Base-by-base conservation (phyloP, 1,140 invertebrate species). In the Teleopsis dalmanni region DNA sequence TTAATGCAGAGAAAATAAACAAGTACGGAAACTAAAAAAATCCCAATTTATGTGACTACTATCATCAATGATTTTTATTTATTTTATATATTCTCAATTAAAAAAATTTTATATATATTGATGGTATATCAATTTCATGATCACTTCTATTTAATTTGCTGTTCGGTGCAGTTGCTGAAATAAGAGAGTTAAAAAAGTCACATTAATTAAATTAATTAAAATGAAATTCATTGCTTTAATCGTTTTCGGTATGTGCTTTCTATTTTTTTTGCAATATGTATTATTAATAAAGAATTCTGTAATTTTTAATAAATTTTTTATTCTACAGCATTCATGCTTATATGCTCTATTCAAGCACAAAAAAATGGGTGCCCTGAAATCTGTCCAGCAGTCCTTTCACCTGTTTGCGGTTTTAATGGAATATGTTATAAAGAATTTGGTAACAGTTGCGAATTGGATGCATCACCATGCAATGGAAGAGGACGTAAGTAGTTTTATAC, bases 381-480 rank as follows among this genome's bases (percentile, higher is more conserved):
- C 25, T 47, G 45, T n/a, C 45, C 45, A 18, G 34, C 35, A 16
- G 16, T 37, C 3, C 37, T 14, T 14, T n/a, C 6, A 25, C 45
- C 45, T 5, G 29, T 27, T 18, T 47, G 45, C 7, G 45, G 21
- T n/a, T 37, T 37, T 26, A 47, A 47, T 21, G 45, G 45, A 18
- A 33, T 22, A 19, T 47, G 45, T 16, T 36, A 47, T 27, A 36
- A 38, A 26, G 7, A 16, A 25, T 47, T 37, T 14, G 5, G 8
- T 23, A 47, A 36, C 23, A 7, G 6, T 11, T 47, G 45, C 21
- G 9, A 3, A 1, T 25, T 47, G 35, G 37, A 26, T 8, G 34
- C 22, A 5, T n/a, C 21, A 3, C 23, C 22, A 7, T 47, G 45
- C 35, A 37, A 19, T 21, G n/a, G 19, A 0, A 14, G 35, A 38